phyloP scores from a whole-genome alignment of 2,888 invertebrate genomes.

The Chloroclystis v-ata region DNA sequence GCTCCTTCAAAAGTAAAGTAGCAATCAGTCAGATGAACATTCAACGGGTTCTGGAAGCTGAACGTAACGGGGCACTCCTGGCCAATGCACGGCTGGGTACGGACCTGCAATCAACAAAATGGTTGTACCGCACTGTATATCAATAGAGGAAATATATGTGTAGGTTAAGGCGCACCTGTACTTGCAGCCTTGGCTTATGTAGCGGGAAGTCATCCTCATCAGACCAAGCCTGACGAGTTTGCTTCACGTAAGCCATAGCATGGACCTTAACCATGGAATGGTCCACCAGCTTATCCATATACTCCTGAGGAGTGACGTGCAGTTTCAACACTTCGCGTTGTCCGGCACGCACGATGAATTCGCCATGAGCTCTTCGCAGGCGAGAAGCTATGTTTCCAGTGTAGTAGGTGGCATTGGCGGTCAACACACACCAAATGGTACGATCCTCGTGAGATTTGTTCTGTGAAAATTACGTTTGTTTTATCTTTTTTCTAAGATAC shows the following conservation, averaged over 20 bases:
- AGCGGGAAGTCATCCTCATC: slow-evolving; percentile 85
- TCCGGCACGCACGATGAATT: slow-evolving; percentile 79
- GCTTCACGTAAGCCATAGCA: slow-evolving; percentile 83
- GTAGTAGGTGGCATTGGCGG: slow-evolving; percentile 82
- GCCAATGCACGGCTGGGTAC: slow-evolving; percentile 71
- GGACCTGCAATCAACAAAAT: slow-evolving; percentile 46
- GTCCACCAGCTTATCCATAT: slow-evolving; percentile 83
- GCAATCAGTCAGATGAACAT: slow-evolving; percentile 80
- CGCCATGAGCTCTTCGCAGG: slow-evolving; percentile 79
- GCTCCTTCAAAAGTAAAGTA: slow-evolving; percentile 84
- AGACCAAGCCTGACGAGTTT: slow-evolving; percentile 85
- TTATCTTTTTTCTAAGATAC: no score
- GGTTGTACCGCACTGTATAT: not conserved
- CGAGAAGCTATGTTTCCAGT: slow-evolving; percentile 82
- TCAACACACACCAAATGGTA: slow-evolving; percentile 80
- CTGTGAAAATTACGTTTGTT: no score
- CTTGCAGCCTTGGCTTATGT: slow-evolving; percentile 81
- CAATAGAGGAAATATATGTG: not conserved
- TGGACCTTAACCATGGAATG: slow-evolving; percentile 84
- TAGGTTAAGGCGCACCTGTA: slow-evolving; percentile 67
- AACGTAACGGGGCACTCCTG: slow-evolving; percentile 76
- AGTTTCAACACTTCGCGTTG: slow-evolving; percentile 81
- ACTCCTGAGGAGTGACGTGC: slow-evolving; percentile 81
- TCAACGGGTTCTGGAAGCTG: slow-evolving; percentile 83
- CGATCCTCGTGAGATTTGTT: slow-evolving; percentile 81